Evolutionary conservation across 2,113 vertebrate genomes (phyloP).

Genomic region (Ceratotherium simum): DNA sequence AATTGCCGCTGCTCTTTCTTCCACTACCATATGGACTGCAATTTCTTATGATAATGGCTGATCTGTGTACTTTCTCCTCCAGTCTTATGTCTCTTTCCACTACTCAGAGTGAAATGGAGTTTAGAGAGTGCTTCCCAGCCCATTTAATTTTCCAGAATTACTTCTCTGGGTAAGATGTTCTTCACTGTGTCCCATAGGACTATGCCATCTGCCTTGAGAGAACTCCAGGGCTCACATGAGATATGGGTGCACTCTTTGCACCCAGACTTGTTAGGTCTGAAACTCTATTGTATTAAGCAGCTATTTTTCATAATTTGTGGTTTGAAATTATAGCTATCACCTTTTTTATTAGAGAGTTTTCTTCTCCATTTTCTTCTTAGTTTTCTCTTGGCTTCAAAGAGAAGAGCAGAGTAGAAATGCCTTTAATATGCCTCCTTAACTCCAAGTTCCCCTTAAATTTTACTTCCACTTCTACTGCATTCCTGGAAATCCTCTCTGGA

Average conservation of each 20-base stretch:
- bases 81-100: background rate
- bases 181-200: background rate
- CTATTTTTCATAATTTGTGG: background rate
- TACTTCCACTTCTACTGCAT: background rate
- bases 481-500: background rate
- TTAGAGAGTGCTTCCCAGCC: background rate
- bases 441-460: background rate
- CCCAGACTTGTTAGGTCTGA: background rate
- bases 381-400: constrained; percentile 31
- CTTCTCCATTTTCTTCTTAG: background rate
- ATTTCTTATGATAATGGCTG: background rate
- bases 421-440: background rate
- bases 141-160: background rate
- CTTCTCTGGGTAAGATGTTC: background rate
- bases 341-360: background rate
- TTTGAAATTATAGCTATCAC: background rate
- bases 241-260: background rate
- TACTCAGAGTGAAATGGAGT: background rate
- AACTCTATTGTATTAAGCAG: background rate
- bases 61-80: background rate
- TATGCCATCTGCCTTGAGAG: background rate
- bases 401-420: background rate
- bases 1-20: background rate
- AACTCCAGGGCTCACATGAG: background rate
- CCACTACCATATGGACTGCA: background rate